Evolutionary conservation across 2,888 invertebrate genomes (phyloP).

Genomic region (Agonopterix subpropinquella): DNA sequence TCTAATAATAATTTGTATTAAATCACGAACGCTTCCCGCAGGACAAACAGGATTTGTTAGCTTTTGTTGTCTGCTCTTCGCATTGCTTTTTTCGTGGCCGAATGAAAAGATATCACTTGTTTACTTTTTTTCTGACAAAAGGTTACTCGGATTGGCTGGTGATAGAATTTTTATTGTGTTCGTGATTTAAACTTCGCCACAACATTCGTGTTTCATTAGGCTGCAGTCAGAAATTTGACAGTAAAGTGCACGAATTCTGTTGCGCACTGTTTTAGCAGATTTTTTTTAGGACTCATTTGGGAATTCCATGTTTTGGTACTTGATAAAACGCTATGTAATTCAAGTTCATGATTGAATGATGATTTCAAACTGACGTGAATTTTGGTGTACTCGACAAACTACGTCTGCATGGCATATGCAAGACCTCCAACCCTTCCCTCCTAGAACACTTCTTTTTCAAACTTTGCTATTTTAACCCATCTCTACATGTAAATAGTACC

Average conservation of each 20-base stretch:
- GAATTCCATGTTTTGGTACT: too few relatives aligned
- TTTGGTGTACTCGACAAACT: too few relatives aligned
- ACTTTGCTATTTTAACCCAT: too few relatives aligned
- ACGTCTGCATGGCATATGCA: too few relatives aligned
- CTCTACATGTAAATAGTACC: too few relatives aligned
- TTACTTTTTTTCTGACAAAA: conserved; percentile 20
- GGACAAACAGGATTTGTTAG: conserved; percentile 71
- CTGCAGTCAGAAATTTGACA: conserved; percentile 22
- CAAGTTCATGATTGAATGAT: too few relatives aligned
- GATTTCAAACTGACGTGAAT: too few relatives aligned
- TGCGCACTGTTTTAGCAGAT: not conserved
- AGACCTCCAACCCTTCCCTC: too few relatives aligned
- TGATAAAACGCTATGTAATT: too few relatives aligned
- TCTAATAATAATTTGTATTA: conserved; percentile 77
- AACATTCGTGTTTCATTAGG: conserved; percentile 28
- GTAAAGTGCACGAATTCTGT: conserved; percentile 12
- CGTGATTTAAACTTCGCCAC: conserved; percentile 17
- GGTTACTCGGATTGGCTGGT: conserved; percentile 4
- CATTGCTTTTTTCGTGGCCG: conserved; percentile 21
- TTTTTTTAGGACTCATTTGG: too few relatives aligned
- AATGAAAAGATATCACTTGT: conserved; percentile 39
- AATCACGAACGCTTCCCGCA: conserved; percentile 67
- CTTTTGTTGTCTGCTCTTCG: conserved; percentile 58
- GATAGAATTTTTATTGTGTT: conserved; percentile 12
- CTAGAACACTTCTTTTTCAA: too few relatives aligned